A percentile compares a stretch with the other conserved stretches of the same genome.
These are phyloP conservation scores for Cryptocheilus praepositus DNA, from an alignment of 2,888 invertebrate genomes.

Conservation along the genomic window DNA sequence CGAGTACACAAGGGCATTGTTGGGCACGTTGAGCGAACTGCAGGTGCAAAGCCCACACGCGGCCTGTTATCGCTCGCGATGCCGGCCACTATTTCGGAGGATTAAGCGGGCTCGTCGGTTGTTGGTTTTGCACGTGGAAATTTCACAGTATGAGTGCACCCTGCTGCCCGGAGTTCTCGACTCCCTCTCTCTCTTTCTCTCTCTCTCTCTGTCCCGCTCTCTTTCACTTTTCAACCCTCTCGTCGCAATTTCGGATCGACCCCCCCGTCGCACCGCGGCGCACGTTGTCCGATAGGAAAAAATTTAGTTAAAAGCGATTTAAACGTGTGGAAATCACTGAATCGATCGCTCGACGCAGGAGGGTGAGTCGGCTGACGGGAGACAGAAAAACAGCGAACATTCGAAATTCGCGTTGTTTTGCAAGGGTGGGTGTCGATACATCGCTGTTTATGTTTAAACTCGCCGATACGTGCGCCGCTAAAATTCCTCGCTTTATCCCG, in stretches of 20 bases:
- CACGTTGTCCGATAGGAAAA: too few relatives aligned
- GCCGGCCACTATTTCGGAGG: conserved; percentile 37
- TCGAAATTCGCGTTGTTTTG: conserved; percentile 5
- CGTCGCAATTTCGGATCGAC: too few relatives aligned
- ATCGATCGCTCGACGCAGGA: too few relatives aligned
- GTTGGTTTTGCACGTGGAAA: conserved; percentile 37
- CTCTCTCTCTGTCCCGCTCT: too few relatives aligned
- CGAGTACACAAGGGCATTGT: conserved; percentile 45
- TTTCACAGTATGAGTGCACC: conserved; percentile 17
- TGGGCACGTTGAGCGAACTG: conserved; percentile 24
- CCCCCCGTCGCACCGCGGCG: too few relatives aligned
- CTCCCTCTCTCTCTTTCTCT: too few relatives aligned
- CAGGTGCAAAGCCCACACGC: conserved; percentile 46
- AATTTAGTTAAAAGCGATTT: too few relatives aligned
- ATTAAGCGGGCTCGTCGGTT: conserved; percentile 40
- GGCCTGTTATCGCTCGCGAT: conserved; percentile 40
- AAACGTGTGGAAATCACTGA: too few relatives aligned
- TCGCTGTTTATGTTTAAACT: not conserved
- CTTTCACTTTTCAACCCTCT: too few relatives aligned
- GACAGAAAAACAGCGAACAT: not conserved
- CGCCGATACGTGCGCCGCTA: too few relatives aligned
- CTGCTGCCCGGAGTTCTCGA: too few relatives aligned
- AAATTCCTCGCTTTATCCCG: too few relatives aligned
- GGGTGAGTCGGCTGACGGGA: not conserved
- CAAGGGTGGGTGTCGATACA: not conserved